Percentiles rank a stretch among this genome's conserved stretches.
phyloP scores from a whole-genome alignment of 1,140 invertebrate genomes.

The Drosophila aff. region DNA sequence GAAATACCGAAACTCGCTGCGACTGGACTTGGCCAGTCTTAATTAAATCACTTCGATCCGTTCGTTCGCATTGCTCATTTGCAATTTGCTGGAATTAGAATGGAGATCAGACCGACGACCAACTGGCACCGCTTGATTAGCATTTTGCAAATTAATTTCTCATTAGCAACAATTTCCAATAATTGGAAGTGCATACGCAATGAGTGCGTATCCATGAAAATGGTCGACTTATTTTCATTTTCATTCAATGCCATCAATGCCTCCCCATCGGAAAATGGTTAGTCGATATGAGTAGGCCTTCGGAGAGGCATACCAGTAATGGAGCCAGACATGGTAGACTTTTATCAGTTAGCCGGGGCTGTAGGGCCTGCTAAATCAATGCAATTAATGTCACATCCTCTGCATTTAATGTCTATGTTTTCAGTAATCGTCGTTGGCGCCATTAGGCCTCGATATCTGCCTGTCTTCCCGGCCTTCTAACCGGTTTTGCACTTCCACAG shows the following conservation, averaged over 20 bases:
- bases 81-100: constrained; percentile 44
- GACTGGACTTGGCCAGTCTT: constrained; percentile 24
- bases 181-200: constrained; percentile 72
- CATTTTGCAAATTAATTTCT: constrained; percentile 75
- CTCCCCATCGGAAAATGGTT: neutral
- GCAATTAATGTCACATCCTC: constrained; percentile 82
- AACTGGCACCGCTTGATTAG: constrained; percentile 57
- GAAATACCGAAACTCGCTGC: constrained; percentile 34
- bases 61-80: constrained; percentile 26
- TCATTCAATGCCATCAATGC: neutral
- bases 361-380: constrained; percentile 71
- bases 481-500: constrained; percentile 24
- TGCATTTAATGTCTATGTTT: constrained; percentile 81
- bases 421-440: constrained; percentile 73
- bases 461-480: constrained; percentile 6
- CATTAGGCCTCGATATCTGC: constrained; percentile 42
- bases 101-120: constrained; percentile 36
- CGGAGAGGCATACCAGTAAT: constrained; percentile 10
- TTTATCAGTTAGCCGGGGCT: constrained; percentile 61
- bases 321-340: constrained; percentile 16
- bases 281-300: constrained; percentile 13
- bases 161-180: constrained; percentile 75
- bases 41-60: constrained; percentile 60
- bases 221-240: neutral
- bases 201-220: constrained; percentile 38